These are phyloP conservation scores for Metopia argyrocephala DNA, from an alignment of 2,888 invertebrate genomes.

Conservation along the genomic window DNA sequence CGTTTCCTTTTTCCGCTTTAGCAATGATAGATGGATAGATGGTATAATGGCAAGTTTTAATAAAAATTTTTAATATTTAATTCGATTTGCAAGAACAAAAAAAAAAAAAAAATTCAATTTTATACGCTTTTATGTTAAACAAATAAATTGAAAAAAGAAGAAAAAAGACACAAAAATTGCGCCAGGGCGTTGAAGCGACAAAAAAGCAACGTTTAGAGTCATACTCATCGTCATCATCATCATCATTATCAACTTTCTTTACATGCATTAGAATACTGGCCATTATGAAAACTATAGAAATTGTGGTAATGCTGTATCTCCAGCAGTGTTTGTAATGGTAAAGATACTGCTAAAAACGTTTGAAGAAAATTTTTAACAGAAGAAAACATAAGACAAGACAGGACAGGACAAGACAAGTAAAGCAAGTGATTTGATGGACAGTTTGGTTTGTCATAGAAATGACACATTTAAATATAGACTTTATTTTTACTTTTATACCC, in stretches of 20 bases:
- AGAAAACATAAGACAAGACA: background rate
- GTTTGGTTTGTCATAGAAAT: background rate
- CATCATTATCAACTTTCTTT: constrained; percentile 30
- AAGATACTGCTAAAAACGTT: constrained; percentile 33
- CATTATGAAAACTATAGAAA: background rate
- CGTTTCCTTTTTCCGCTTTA: background rate
- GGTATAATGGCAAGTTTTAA: constrained; percentile 1
- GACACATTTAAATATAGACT: background rate
- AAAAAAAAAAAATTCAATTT: constrained; percentile 36
- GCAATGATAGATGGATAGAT: background rate
- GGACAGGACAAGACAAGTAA: constrained; percentile 2
- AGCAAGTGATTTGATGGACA: background rate
- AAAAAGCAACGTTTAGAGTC: background rate
- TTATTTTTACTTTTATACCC: background rate
- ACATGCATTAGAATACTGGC: constrained; percentile 3
- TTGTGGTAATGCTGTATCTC: constrained; percentile 2
- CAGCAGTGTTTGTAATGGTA: constrained; percentile 1
- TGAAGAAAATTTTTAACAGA: background rate
- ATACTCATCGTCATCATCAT: constrained; percentile 18
- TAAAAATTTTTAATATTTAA: constrained; percentile 32
- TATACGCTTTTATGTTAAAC: background rate
- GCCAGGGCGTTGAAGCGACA: constrained; percentile 10
- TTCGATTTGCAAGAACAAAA: too few relatives aligned
- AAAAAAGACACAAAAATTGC: background rate
- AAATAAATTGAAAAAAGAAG: constrained; percentile 10